phyloP scores from a whole-genome alignment of 2,797 vertebrate genomes.

The Enteromius unitaeniatus region DNA sequence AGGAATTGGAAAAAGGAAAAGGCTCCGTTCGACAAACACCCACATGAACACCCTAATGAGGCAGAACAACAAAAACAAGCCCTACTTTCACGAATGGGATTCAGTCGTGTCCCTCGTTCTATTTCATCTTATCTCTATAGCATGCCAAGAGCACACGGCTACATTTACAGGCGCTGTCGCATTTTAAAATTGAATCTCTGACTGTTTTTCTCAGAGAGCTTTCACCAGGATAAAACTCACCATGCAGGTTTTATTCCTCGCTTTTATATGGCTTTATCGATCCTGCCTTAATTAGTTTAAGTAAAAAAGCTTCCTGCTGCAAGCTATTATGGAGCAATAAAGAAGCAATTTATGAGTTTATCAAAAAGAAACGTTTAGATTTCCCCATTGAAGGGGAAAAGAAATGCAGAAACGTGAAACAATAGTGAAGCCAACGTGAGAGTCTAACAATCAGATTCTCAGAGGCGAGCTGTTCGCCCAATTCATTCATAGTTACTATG shows the following conservation, averaged over 20 bases:
- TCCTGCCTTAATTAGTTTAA: conserved; percentile 56
- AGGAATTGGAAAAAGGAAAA: conserved; percentile 21
- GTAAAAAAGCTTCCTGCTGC: conserved; percentile 34
- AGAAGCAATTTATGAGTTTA: conserved; percentile 56
- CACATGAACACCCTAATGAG: conserved; percentile 23
- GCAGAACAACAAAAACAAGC: conserved; percentile 20
- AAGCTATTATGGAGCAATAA: conserved; percentile 50
- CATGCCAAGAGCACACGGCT: not conserved
- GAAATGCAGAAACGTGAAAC: conserved; percentile 11
- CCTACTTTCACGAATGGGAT: not conserved
- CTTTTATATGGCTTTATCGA: conserved; percentile 56
- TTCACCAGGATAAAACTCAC: conserved; percentile 14
- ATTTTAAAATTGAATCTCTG: conserved; percentile 26
- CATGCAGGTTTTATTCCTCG: conserved; percentile 30
- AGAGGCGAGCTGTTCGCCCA: conserved; percentile 4
- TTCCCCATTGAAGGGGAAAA: conserved; percentile 11
- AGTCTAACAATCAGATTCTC: conserved; percentile 17
- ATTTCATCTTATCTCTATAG: conserved; percentile 2
- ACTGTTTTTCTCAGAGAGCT: conserved; percentile 11
- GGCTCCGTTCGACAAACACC: not conserved
- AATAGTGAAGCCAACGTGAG: conserved; percentile 3
- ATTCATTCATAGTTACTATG: conserved; percentile 9
- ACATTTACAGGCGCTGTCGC: not conserved
- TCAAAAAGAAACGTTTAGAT: conserved; percentile 56
- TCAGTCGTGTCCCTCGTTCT: not conserved